A percentile compares a stretch with the other conserved stretches of the same genome.
Evolutionary conservation across 2,113 vertebrate species (phyloP).

Genomic region (Podiceps cristatus): DNA sequence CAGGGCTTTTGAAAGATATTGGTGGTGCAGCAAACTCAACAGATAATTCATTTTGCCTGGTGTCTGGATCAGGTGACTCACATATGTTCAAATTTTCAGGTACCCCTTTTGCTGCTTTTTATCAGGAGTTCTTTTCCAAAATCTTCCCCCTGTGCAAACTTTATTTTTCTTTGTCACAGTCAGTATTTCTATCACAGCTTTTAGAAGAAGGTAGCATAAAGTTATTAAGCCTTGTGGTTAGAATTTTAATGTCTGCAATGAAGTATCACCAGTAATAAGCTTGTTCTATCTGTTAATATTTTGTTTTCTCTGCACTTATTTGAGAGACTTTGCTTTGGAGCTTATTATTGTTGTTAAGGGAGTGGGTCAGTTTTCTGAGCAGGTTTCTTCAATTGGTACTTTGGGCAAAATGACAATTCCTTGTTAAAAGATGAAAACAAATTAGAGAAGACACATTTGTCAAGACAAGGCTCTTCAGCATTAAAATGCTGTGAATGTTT

Average conservation of each 20-base stretch:
- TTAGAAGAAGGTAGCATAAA: neutral
- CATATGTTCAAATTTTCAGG: slow-evolving; percentile 51
- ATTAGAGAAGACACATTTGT: slow-evolving; percentile 29
- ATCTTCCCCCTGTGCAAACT: neutral
- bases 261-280: neutral
- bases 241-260: neutral
- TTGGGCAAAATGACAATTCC: neutral
- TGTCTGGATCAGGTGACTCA: slow-evolving; percentile 36
- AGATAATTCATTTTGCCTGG: slow-evolving; percentile 38
- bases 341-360: neutral
- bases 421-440: slow-evolving; percentile 23
- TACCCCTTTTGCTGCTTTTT: slow-evolving; percentile 1
- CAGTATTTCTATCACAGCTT: slow-evolving; percentile 9
- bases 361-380: slow-evolving; percentile 14
- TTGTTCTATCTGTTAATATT: neutral
- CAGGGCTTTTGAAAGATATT: slow-evolving; percentile 22
- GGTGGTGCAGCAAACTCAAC: slow-evolving; percentile 9
- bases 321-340: neutral
- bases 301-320: slow-evolving; percentile 3
- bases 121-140: neutral
- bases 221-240: neutral
- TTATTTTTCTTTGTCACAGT: neutral
- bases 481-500: slow-evolving; percentile 41
- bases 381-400: neutral
- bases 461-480: slow-evolving; percentile 2